These are phyloP conservation scores for Pogonomyrmex barbatus DNA, from an alignment of 1,140 invertebrate species.

Conservation along the genomic window DNA sequence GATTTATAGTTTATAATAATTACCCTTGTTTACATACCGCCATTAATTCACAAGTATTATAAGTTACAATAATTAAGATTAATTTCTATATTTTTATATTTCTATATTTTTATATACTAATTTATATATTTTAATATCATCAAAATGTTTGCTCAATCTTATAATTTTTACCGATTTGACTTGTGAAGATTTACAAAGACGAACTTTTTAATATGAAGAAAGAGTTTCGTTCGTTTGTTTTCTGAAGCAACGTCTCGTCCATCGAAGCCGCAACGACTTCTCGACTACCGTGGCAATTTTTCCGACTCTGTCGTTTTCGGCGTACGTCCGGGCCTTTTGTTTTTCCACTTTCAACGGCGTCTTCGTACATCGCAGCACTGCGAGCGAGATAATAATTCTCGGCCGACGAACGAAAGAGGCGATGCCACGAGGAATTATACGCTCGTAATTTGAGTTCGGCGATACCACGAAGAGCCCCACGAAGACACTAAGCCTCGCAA, in stretches of 20 bases:
- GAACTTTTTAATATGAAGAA: not conserved
- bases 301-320: conserved; percentile 48
- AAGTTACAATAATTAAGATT: conserved; percentile 23
- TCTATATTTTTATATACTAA: no score
- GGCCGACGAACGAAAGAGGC: conserved; percentile 21
- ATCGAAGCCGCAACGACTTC: not conserved
- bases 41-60: conserved; percentile 41
- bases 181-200: not conserved
- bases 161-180: no score
- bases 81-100: no score
- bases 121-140: no score
- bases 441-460: conserved; percentile 67
- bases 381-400: conserved; percentile 61
- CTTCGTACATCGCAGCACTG: conserved; percentile 15
- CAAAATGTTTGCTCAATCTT: no score
- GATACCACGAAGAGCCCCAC: conserved; percentile 27
- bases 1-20: conserved; percentile 45
- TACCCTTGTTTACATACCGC: not conserved
- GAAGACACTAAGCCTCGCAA: conserved; percentile 33
- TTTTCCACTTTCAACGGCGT: not conserved
- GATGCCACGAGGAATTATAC: conserved; percentile 61
- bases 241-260: not conserved
- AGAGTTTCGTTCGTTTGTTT: not conserved
- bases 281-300: conserved; percentile 44
- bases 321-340: conserved; percentile 6